Conservation (phyloP, 2,888 invertebrate species). For the Capitulum mitella region DNA sequence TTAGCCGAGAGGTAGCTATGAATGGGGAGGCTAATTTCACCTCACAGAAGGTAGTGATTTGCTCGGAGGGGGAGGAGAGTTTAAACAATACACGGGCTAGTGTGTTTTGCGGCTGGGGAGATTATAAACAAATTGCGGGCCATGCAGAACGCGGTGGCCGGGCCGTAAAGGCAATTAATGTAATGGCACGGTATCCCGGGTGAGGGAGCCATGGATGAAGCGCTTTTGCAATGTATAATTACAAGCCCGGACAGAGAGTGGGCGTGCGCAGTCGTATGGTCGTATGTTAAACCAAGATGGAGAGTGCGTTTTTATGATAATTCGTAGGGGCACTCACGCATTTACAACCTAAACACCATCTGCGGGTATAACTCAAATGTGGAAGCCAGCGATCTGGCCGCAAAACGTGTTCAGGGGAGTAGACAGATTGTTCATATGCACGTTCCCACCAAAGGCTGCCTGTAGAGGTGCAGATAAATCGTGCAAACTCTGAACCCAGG, state of each 20-base stretch:
- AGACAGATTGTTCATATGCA: too few relatives aligned
- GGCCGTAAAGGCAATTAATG: constrained; percentile 4
- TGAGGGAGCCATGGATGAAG: not conserved
- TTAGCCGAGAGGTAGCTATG: constrained; percentile 14
- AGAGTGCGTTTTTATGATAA: constrained; percentile 13
- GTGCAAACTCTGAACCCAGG: too few relatives aligned
- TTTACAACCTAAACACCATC: not conserved
- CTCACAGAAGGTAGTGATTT: constrained; percentile 18
- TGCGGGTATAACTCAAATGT: not conserved
- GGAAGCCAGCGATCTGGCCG: not conserved
- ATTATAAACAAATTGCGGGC: constrained; percentile 11
- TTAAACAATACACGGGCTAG: not conserved
- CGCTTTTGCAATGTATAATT: constrained; percentile 13
- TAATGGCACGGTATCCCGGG: not conserved
- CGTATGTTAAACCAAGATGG: constrained; percentile 21
- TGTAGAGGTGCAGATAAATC: too few relatives aligned
- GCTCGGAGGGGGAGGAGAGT: not conserved
- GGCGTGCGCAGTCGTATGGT: not conserved
- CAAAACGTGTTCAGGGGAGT: constrained; percentile 13
- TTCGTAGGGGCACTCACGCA: not conserved
- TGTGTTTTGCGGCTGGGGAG: constrained; percentile 16
- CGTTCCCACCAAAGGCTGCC: too few relatives aligned
- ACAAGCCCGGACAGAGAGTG: not conserved
- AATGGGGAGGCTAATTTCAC: constrained; percentile 3
- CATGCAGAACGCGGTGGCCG: not conserved